Evolutionary conservation across 2,113 vertebrate species (phyloP).

Genomic region (Gnathonemus echidnorhynchus): DNA sequence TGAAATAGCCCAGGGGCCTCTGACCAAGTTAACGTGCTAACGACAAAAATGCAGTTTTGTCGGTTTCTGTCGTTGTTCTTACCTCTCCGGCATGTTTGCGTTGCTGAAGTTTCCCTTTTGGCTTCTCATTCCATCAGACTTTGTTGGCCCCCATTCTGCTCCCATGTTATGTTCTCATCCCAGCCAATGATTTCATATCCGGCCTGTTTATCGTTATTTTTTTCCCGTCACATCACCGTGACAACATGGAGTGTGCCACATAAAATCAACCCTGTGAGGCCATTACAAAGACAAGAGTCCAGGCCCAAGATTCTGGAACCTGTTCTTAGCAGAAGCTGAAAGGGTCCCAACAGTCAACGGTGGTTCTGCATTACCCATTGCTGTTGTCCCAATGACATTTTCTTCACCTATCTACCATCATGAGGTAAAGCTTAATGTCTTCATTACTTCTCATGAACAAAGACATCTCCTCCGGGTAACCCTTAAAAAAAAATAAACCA

Average conservation of each 20-base stretch:
- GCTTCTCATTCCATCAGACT: not conserved
- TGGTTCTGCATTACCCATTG: not conserved
- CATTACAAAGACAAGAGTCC: not conserved
- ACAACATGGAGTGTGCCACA: not conserved
- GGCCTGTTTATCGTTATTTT: not conserved
- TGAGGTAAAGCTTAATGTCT: not conserved
- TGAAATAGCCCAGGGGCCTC: not conserved
- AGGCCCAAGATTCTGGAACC: not conserved
- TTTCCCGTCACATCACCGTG: not conserved
- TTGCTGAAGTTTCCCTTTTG: not conserved
- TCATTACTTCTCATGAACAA: not conserved
- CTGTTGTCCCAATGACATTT: not conserved
- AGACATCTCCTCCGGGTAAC: not conserved
- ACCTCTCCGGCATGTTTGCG: not conserved
- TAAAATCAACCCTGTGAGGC: not conserved
- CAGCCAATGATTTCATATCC: not conserved
- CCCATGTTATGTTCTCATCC: no score
- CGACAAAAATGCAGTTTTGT: not conserved
- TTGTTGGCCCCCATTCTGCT: not conserved
- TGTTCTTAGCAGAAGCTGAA: not conserved
- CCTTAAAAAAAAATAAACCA: not conserved
- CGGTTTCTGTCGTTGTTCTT: not conserved
- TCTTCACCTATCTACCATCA: not conserved
- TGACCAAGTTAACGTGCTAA: not conserved
- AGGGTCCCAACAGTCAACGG: not conserved